Base-by-base conservation (phyloP, 2,113 vertebrate species). In the Sinocyclocheilus anshuiensis region DNA sequence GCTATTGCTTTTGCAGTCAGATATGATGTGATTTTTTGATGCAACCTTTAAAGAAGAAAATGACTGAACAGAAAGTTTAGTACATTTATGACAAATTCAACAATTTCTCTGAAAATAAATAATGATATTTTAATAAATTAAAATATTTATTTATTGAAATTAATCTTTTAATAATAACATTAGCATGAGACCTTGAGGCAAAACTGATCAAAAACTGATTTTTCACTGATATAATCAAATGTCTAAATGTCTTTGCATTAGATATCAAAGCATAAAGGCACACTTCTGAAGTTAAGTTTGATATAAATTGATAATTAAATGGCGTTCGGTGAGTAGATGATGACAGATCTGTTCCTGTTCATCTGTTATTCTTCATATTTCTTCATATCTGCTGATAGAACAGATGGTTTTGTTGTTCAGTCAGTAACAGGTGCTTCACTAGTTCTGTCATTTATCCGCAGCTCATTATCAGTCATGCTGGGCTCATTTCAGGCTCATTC, bases 401-500 rank as follows among this genome's bases (percentile, higher is more conserved):
- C 71, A 75, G 71, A 74, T 74, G 71, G 69, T 10, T n/a, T 1
- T 16, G 22, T n/a, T 50, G 72, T 48, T 45, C 6, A 15, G 0
- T 75, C 72, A 7, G 71, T 74, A 75, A 48, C 39, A 48, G 72
- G 39, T 75, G 72, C 39, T 72, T 72, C 65, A 69, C 4, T 39
- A 10, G 69, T 75, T 75, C 61, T 65, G n/a, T 48, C 22, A 48
- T 48, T 75, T 75, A n/a, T 48, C 72, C 1, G 22, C 12, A 16
- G 42, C 42, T 76, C 72, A 48, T 48, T 76, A 76, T 76, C 72
- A 76, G 72, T 75, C 39, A 24, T 45, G 45, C 71, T 74, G 6
- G 71, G 4, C 71, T 74, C 71, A 74, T 74, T 74, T 74, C 71
- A 74, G 36, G 20, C 72, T 45, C 72, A 24, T 45, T 75, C 72